These are phyloP conservation scores for Panzeria rudis DNA, from an alignment of 2,888 invertebrate species.

Conservation along the genomic window DNA sequence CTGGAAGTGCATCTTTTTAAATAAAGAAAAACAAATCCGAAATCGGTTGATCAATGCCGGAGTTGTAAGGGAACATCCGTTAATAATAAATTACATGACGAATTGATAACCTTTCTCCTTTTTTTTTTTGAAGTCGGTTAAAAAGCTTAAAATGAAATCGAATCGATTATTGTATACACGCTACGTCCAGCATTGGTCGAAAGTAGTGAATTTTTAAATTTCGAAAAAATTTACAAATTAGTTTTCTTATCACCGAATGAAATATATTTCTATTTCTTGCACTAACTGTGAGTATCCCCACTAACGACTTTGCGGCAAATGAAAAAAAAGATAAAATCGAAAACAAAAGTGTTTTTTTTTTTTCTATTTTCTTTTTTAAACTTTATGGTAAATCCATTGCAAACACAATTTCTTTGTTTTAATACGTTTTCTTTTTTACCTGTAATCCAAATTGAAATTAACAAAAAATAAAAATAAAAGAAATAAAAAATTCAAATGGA, in stretches of 20 bases:
- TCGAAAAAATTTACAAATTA: no score
- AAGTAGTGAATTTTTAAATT: no score
- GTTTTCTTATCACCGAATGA: background rate
- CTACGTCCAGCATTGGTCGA: no score
- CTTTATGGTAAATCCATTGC: constrained; percentile 32
- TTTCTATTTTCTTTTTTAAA: background rate
- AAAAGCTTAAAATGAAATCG: no score
- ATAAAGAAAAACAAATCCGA: no score
- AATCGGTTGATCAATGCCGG: no score
- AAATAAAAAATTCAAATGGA: constrained; percentile 30
- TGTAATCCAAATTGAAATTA: constrained; percentile 38
- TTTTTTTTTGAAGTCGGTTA: no score
- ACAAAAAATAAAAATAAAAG: background rate
- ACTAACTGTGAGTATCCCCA: constrained; percentile 11
- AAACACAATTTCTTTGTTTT: constrained; percentile 37
- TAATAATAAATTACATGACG: no score
- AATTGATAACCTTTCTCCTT: no score
- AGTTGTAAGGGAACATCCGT: no score
- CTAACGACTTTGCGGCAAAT: constrained; percentile 21
- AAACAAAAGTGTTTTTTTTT: constrained; percentile 21
- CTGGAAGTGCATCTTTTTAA: no score
- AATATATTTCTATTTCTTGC: background rate
- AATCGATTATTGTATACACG: no score
- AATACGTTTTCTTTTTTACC: constrained; percentile 22
- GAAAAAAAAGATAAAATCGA: constrained; percentile 49